Evolutionary conservation across 2,797 vertebrate species (phyloP), one percentile per base, ranked within the genome.

Genomic region (Xiphorhynchus erythropygius): DNA sequence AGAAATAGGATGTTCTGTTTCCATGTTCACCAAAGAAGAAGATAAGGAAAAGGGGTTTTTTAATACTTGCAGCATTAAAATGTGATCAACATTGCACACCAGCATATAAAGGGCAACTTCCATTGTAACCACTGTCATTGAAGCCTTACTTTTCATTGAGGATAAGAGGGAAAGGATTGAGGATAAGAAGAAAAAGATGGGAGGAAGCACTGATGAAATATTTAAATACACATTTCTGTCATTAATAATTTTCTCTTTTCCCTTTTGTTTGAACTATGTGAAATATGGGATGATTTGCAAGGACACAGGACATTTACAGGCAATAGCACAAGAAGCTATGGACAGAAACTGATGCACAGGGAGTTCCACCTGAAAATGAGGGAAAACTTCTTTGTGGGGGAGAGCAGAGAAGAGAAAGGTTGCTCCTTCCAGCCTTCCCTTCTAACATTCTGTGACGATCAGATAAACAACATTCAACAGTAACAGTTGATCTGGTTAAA

Each of bases 51-150:
- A 79, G 39, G 8, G 3, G 4, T 50, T 4, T 71, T 90, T 50
- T 33, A 46, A 46, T 71, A 35, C 9, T 28, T 91, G 8, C 18
- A 86, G 10, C 18, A 67, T 37, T 76, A 64, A 82, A 75, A 79
- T 8, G 0, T 23, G 37, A 55, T 46, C 4, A 56, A 32, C 0
- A 0, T 68, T 41, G 9, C 27, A 23, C 6, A 11, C 17, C 28
- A 74, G 46, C 60, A 37, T 37, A 50, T 10, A 56, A 80, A 65
- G 6, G 23, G 5, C 27, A 65, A 27, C 5, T 84, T 80, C 4
- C 7, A 15, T 52, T 74, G 12, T 18, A 73, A 62, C 4, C 67
- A 37, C 24, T 13, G 15, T 37, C 74, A 39, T 39, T 4, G 16
- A 65, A 93, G 22, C 6, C 5, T 53, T 53, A 59, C n/a, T 74